phyloP scores from a whole-genome alignment of 2,113 vertebrate species.

The Catharus minimus region DNA sequence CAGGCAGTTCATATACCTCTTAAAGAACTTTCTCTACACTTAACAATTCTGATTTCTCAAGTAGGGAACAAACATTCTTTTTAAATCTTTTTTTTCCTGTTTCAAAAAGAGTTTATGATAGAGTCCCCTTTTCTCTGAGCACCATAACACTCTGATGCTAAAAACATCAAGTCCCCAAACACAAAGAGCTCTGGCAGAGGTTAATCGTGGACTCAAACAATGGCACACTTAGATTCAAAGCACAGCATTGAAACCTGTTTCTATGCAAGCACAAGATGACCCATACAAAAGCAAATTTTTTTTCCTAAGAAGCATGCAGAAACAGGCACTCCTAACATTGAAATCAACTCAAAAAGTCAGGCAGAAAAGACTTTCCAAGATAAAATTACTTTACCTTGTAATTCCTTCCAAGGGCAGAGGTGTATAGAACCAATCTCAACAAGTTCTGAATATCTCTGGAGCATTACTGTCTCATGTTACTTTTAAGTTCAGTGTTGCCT shows the following conservation, averaged over 20 bases:
- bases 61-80: not conserved
- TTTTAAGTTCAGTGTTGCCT: not conserved
- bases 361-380: not conserved
- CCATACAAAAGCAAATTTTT: not conserved
- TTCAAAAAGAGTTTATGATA: not conserved
- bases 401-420: not conserved
- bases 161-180: not conserved
- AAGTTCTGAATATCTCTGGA: not conserved
- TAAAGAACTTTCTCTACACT: not conserved
- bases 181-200: not conserved
- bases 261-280: not conserved
- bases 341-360: not conserved
- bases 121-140: not conserved
- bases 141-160: not conserved
- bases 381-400: not conserved
- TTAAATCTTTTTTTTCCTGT: fast-evolving
- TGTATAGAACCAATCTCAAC: not conserved
- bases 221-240: not conserved
- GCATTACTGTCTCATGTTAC: not conserved
- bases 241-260: not conserved
- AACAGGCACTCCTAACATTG: not conserved
- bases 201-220: slow-evolving; percentile 26
- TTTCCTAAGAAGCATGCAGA: not conserved
- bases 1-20: not conserved
- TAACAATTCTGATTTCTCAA: not conserved